Base-by-base conservation (phyloP, 2,888 invertebrate species). In the Saturnia japonica region DNA sequence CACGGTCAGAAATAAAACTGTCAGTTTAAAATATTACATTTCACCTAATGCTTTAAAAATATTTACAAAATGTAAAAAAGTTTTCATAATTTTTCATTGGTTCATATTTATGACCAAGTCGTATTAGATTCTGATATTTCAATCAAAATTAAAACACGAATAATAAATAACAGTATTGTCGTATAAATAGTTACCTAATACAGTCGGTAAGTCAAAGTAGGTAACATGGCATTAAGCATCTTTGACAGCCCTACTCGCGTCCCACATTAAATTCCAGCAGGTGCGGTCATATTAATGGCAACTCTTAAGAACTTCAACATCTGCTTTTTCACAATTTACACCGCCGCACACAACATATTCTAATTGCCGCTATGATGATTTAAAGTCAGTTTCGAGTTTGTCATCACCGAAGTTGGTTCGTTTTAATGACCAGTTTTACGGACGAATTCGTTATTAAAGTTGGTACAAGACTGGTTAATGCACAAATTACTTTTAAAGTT, bases 301-400 rank as follows among this genome's bases (percentile, higher is more conserved):
- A 86, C 85, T 88, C 85, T 86, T 83, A 83, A 85, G 84, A 83
- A 84, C 80, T 77, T 81, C 81, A 78, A 88, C 93, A 93, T 92
- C 93, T 93, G 93, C 92, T 89, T 91, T 90, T 91, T 85, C 85
- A 88, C 88, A 88, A 90, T 88, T 84, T 85, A 88, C 88, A 81
- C 34, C 81, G 73, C 69, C n/a, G 80, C 80, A 82, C 84, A 86
- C 88, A 80, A 86, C 88, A 80, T 88, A 89, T 90, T 89, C 85
- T 86, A 89, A 91, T 88, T 89, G 85, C 81, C 77, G 74, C 78
- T 78, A 79, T 80, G 83, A 85, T 84, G 82, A 85, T 84, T 86
- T 82, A 83, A 81, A 85, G 82, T 83, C 76, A 73, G 73, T 73
- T 69, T 71, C 71, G 76, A 73, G 73, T 74, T 69, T 71, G 77